Evolutionary conservation across 2,113 vertebrate genomes (phyloP).

Genomic region (Diphyllodes magnificus): DNA sequence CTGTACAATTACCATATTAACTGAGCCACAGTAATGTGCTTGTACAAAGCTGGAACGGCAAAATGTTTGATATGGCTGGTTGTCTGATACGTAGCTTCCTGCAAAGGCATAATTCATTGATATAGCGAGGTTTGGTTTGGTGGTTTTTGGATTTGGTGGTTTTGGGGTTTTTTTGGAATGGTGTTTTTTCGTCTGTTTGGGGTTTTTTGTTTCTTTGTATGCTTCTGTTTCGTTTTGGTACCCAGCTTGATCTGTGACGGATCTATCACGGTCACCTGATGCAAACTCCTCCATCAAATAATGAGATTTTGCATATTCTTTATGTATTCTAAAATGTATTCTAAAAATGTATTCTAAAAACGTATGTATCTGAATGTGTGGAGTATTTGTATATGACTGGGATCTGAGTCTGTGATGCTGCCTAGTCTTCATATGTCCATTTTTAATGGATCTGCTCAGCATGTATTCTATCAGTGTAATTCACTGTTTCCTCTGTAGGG

Average conservation of each 20-base stretch:
- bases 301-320: background rate
- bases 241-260: background rate
- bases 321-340: background rate
- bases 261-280: background rate
- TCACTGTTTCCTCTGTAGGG: background rate
- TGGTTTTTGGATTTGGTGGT: rapidly evolving
- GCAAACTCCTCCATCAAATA: background rate
- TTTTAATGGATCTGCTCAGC: background rate
- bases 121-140: background rate
- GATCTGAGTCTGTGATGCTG: background rate
- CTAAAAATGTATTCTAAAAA: background rate
- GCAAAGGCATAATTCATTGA: background rate
- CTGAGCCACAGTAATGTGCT: background rate
- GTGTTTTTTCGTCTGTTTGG: background rate
- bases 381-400: background rate
- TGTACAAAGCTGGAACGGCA: background rate
- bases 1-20: background rate
- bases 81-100: background rate
- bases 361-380: background rate
- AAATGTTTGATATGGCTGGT: background rate
- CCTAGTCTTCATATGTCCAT: background rate
- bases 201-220: background rate
- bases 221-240: background rate
- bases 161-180: background rate
- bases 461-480: background rate